Evolutionary conservation across 2,888 invertebrate genomes (phyloP).

Genomic region (Eupithecia exiguata): DNA sequence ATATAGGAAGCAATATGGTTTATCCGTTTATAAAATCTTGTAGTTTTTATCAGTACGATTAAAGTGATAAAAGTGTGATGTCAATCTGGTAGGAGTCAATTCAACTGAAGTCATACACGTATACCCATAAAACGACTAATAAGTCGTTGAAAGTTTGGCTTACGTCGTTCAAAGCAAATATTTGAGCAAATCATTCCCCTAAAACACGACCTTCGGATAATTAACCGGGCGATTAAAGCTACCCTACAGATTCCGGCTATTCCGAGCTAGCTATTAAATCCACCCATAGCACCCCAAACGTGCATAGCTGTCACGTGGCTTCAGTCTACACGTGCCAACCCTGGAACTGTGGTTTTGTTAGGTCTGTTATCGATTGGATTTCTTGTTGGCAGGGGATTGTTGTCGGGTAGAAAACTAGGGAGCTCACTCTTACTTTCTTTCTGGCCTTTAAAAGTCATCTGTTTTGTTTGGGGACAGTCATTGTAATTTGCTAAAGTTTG

Average conservation of each 20-base stretch:
- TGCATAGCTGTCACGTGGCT: slow-evolving; percentile 23
- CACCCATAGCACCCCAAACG: slow-evolving; percentile 23
- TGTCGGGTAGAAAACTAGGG: slow-evolving; percentile 3
- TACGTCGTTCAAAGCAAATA: slow-evolving; percentile 10
- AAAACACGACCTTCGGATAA: slow-evolving; percentile 16
- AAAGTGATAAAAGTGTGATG: not conserved
- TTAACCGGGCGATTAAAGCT: slow-evolving; percentile 24
- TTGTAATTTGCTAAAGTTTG: not conserved
- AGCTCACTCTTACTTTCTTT: not conserved
- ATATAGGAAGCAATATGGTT: not conserved
- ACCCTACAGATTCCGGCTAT: slow-evolving; percentile 12
- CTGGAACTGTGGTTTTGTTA: not conserved
- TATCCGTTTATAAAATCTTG: not conserved
- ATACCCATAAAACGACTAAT: not conserved
- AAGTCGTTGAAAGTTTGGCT: not conserved
- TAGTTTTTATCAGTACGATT: not conserved
- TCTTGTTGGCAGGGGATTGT: slow-evolving; percentile 12
- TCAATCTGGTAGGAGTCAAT: not conserved
- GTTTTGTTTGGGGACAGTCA: not conserved
- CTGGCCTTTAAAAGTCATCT: slow-evolving; percentile 7
- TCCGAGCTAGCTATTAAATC: slow-evolving; percentile 4
- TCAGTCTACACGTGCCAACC: not conserved
- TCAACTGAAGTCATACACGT: not conserved
- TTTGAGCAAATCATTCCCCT: slow-evolving; percentile 17
- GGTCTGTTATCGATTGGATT: slow-evolving; percentile 21